These are phyloP conservation scores for Rutilus rutilus DNA, from an alignment of 2,113 vertebrate genomes.

Conservation along the genomic window DNA sequence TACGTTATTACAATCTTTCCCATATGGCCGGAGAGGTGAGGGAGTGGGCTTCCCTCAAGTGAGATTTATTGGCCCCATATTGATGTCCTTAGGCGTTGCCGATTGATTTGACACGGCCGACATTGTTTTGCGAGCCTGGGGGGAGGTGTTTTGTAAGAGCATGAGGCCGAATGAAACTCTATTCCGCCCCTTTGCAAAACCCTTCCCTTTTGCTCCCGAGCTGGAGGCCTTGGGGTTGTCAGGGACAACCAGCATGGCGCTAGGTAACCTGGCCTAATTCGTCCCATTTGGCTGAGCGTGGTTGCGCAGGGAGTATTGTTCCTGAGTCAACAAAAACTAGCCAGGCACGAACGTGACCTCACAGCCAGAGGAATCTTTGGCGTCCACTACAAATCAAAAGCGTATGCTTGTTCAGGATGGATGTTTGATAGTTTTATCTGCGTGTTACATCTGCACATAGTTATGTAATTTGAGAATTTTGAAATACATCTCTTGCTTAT, in stretches of 20 bases:
- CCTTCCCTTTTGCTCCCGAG: conserved; percentile 37
- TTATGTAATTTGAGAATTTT: conserved; percentile 42
- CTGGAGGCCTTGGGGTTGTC: conserved; percentile 53
- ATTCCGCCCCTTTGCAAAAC: conserved; percentile 35
- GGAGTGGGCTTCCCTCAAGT: conserved; percentile 43
- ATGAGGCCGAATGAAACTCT: conserved; percentile 26
- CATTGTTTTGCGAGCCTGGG: conserved; percentile 52
- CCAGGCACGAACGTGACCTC: conserved; percentile 24
- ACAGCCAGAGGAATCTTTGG: conserved; percentile 27
- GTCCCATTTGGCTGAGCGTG: conserved; percentile 35
- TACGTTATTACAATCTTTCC: conserved; percentile 37
- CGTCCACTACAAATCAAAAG: conserved; percentile 36
- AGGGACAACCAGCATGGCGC: conserved; percentile 51
- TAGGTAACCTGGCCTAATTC: conserved; percentile 55
- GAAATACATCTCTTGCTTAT: conserved; percentile 42
- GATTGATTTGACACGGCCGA: conserved; percentile 67
- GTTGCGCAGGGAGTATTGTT: conserved; percentile 50
- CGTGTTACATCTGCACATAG: conserved; percentile 28
- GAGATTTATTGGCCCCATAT: conserved; percentile 62
- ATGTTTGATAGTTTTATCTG: conserved; percentile 35
- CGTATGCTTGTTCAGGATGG: not conserved
- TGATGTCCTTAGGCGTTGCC: conserved; percentile 61
- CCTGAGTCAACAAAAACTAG: conserved; percentile 45
- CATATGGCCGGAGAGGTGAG: conserved; percentile 45
- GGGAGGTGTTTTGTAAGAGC: conserved; percentile 38